Evolutionary conservation across 2,888 invertebrate species (phyloP).

Genomic region (Tiliacea aurago): DNA sequence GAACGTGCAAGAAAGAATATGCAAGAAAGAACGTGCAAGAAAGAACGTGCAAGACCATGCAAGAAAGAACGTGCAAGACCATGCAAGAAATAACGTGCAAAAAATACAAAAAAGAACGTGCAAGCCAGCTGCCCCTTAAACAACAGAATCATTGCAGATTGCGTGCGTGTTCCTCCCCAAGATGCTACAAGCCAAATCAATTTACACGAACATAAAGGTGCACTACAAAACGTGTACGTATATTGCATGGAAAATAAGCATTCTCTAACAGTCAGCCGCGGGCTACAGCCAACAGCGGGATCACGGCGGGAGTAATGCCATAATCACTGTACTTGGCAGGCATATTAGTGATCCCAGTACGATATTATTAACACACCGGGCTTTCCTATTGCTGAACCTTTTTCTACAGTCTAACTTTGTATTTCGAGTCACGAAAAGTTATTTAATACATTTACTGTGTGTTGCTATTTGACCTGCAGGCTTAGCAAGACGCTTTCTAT

Average conservation of each 20-base stretch:
- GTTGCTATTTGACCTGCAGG: background rate
- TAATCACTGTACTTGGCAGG: conserved; percentile 53
- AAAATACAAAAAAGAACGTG: no score
- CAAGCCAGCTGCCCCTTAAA: no score
- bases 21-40: no score
- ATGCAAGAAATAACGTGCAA: no score
- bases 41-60: no score
- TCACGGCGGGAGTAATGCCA: conserved; percentile 39
- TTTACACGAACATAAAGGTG: conserved; percentile 34
- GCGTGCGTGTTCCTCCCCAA: conserved; percentile 27
- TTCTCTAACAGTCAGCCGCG: conserved; percentile 21
- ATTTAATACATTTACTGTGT: background rate
- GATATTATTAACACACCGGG: conserved; percentile 53
- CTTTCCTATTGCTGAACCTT: conserved; percentile 19
- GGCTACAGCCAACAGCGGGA: conserved; percentile 36
- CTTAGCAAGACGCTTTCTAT: no score
- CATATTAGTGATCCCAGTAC: conserved; percentile 50
- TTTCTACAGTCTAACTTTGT: conserved; percentile 23
- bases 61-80: no score
- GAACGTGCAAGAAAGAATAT: no score
- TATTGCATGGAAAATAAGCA: conserved; percentile 17
- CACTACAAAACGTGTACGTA: conserved; percentile 12
- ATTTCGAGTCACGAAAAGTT: conserved; percentile 8
- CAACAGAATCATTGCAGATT: background rate
- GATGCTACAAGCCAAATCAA: conserved; percentile 34